Evolutionary conservation across 2,797 vertebrate species (phyloP).

Genomic region (Melanotaenia trifasciata): DNA sequence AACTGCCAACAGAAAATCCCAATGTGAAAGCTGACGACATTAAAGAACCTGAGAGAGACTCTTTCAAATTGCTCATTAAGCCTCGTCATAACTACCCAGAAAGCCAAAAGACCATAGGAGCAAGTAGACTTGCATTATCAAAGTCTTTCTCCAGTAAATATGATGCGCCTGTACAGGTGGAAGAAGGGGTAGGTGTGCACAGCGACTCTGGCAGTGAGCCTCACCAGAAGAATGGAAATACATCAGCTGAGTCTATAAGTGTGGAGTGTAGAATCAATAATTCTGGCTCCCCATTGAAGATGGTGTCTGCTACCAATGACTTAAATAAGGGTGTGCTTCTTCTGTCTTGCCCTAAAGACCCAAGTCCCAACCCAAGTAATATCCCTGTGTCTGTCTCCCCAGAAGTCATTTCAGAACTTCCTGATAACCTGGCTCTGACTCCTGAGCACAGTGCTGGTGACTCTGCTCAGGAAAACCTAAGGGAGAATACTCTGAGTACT

Average conservation of each 20-base stretch:
- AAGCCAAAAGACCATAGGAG: slow-evolving; percentile 60
- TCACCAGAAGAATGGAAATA: slow-evolving; percentile 79
- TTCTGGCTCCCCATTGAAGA: slow-evolving; percentile 51
- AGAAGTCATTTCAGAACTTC: slow-evolving; percentile 78
- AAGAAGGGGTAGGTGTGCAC: slow-evolving; percentile 34
- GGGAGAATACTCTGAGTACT: slow-evolving; percentile 79
- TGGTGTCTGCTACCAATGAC: slow-evolving; percentile 83
- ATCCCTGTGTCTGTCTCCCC: slow-evolving; percentile 83
- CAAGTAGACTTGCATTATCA: slow-evolving; percentile 60
- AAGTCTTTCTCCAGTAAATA: slow-evolving; percentile 65
- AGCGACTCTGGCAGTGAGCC: slow-evolving; percentile 64
- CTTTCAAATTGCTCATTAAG: slow-evolving; percentile 79
- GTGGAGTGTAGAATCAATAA: slow-evolving; percentile 57
- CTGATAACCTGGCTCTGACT: slow-evolving; percentile 78
- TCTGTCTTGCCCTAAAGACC: slow-evolving; percentile 82
- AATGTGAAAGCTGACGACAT: slow-evolving; percentile 30
- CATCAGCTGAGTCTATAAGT: slow-evolving; percentile 48
- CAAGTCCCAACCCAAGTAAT: slow-evolving; percentile 82
- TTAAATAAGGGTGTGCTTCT: slow-evolving; percentile 86
- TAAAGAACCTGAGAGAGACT: slow-evolving; percentile 75
- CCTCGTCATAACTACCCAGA: slow-evolving; percentile 65
- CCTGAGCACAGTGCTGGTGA: slow-evolving; percentile 77
- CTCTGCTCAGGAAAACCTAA: slow-evolving; percentile 84
- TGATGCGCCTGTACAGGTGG: slow-evolving; percentile 47
- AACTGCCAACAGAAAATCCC: slow-evolving; percentile 28